Conservation (phyloP, 2,113 vertebrate genomes). For the Petrocephalus zakoni region DNA sequence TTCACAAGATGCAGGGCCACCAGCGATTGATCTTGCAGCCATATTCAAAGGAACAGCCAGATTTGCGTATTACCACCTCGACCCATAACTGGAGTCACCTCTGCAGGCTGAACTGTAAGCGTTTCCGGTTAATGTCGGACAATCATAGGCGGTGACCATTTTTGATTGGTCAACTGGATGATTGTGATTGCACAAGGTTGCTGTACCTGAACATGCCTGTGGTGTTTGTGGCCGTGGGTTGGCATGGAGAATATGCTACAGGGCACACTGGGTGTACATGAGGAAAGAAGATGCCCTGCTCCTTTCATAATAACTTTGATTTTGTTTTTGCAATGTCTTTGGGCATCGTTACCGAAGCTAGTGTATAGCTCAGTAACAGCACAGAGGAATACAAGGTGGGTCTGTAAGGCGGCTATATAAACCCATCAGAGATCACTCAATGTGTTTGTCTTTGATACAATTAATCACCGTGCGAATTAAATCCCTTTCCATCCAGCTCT, state of each 20-base stretch:
- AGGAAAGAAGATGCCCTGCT: background rate
- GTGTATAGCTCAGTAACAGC: background rate
- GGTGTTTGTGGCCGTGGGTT: background rate
- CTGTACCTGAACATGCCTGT: background rate
- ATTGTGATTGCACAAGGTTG: background rate
- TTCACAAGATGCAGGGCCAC: background rate
- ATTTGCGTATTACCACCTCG: background rate
- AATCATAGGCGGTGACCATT: background rate
- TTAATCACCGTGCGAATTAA: background rate
- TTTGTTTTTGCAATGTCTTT: background rate
- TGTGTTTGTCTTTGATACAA: background rate
- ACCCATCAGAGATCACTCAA: background rate
- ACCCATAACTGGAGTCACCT: background rate
- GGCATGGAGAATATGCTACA: too few relatives aligned
- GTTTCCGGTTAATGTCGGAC: background rate
- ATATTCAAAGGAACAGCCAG: background rate
- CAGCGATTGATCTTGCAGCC: background rate
- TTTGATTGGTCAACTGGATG: background rate
- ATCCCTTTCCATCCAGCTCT: background rate
- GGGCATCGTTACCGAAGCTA: background rate
- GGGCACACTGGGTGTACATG: background rate
- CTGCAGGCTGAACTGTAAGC: background rate
- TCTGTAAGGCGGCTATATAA: background rate
- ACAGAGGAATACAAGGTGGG: background rate
- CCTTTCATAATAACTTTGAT: background rate